Evolutionary conservation across 2,888 invertebrate genomes (phyloP).

Genomic region (Drosophila fungiperda): DNA sequence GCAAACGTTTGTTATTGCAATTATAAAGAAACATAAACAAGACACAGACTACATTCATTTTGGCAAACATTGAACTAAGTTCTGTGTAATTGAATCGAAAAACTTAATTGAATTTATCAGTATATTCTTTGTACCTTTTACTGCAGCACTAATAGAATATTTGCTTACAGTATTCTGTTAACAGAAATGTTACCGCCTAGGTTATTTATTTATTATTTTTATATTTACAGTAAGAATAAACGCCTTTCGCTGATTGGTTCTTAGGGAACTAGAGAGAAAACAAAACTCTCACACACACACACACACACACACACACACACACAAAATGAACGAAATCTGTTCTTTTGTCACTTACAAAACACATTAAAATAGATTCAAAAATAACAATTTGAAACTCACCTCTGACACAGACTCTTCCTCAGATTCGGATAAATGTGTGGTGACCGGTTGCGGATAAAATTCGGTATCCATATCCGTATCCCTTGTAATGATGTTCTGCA

Average conservation of each 20-base stretch:
- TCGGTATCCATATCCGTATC: slow-evolving; percentile 95
- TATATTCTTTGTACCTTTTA: not conserved
- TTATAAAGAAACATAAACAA: not conserved
- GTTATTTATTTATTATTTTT: not conserved
- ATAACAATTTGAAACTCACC: slow-evolving; percentile 87
- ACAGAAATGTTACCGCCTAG: not conserved
- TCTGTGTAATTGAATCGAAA: not conserved
- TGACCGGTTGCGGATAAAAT: slow-evolving; percentile 92
- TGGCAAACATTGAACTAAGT: not conserved
- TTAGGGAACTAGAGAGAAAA: not conserved
- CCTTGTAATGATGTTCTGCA: slow-evolving; percentile 88
- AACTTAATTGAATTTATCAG: not conserved
- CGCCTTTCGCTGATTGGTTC: not conserved
- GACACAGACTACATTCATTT: not conserved
- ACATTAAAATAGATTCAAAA: not conserved
- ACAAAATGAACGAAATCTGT: not conserved
- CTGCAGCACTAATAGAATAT: not conserved
- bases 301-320: not conserved
- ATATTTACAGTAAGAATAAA: not conserved
- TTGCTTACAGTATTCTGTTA: not conserved
- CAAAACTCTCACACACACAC: not conserved
- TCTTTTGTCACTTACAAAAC: not conserved
- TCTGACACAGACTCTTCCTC: slow-evolving; percentile 98
- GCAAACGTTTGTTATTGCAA: not conserved
- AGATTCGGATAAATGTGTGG: slow-evolving; percentile 97